phyloP scores from a whole-genome alignment of 2,113 vertebrate genomes.

The Plecotus auritus region DNA sequence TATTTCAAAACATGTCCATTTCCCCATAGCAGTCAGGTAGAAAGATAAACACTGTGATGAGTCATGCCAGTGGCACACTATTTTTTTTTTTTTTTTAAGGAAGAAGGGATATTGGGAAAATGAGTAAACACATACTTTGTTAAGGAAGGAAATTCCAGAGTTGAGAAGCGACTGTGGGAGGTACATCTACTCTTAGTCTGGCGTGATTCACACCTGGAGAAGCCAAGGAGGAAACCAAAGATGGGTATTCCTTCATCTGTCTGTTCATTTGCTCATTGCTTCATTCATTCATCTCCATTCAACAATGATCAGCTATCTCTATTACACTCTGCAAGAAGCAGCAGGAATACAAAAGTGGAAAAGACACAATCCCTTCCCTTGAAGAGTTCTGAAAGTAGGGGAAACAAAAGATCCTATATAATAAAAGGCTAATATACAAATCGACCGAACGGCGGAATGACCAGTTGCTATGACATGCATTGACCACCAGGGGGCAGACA shows the following conservation, averaged over 20 bases:
- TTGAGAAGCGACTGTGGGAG: not conserved
- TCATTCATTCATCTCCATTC: not conserved
- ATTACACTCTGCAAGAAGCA: not conserved
- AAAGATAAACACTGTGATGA: slow-evolving; percentile 21
- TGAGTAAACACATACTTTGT: slow-evolving; percentile 25
- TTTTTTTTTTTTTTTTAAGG: not conserved
- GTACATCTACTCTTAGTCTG: not conserved
- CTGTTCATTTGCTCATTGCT: not conserved
- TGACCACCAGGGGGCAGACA: too few relatives aligned
- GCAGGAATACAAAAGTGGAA: not conserved
- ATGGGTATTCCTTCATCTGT: not conserved
- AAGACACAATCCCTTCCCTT: not conserved
- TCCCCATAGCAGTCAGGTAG: not conserved
- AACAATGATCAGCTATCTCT: not conserved
- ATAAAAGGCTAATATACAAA: too few relatives aligned
- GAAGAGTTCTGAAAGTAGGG: not conserved
- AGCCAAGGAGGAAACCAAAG: not conserved
- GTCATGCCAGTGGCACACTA: not conserved
- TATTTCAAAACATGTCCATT: slow-evolving; percentile 15
- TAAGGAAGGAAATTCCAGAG: slow-evolving; percentile 41
- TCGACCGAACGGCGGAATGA: too few relatives aligned
- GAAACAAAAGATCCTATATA: not conserved
- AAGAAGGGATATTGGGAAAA: not conserved
- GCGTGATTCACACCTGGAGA: not conserved
- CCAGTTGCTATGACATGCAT: too few relatives aligned